Percentiles rank a stretch among this genome's conserved stretches.
Conservation (phyloP, 92 coral and sea anemone genomes). For the Parazoanthus swiftii region DNA sequence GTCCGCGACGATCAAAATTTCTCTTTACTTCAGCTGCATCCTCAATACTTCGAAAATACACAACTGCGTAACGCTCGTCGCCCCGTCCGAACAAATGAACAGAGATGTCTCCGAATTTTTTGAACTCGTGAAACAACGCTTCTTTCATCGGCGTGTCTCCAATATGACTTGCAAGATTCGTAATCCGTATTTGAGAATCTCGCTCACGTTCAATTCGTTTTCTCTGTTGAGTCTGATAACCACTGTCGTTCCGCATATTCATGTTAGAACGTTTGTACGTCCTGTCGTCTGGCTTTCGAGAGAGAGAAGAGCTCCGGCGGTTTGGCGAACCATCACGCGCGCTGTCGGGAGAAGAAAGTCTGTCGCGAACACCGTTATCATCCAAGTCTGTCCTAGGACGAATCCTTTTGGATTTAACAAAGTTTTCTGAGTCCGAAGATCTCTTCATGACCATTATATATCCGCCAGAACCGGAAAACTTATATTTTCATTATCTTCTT, state of each 20-base stretch:
- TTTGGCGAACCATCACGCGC: constrained; percentile 97
- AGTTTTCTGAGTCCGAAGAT: constrained; percentile 98
- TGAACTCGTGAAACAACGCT: constrained; percentile 94
- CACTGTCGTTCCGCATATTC: constrained; percentile 92
- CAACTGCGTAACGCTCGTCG: constrained; percentile 97
- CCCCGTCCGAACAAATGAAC: constrained; percentile 95
- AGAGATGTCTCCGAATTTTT: constrained; percentile 89
- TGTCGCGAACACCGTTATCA: constrained; percentile 89
- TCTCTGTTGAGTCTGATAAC: constrained; percentile 77
- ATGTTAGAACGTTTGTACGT: constrained; percentile 89
- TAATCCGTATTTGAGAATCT: constrained; percentile 90
- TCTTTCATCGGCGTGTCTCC: constrained; percentile 92
- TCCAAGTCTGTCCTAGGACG: constrained; percentile 89
- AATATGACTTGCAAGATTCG: constrained; percentile 84
- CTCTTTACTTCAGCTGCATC: constrained; percentile 96
- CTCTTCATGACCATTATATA: constrained; percentile 99
- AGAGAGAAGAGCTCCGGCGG: constrained; percentile 93
- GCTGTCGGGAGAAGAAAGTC: constrained; percentile 97
- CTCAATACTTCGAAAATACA: constrained; percentile 92
- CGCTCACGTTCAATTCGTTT: constrained; percentile 85
- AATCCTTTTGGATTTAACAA: constrained; percentile 87
- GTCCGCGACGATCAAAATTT: constrained; percentile 90
- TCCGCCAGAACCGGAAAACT: constrained; percentile 80
- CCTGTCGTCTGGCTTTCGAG: constrained; percentile 88
- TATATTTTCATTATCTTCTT: constrained; percentile 64